Base-by-base conservation (phyloP, 2,113 vertebrate genomes). In the Potamarius usumacintae region DNA sequence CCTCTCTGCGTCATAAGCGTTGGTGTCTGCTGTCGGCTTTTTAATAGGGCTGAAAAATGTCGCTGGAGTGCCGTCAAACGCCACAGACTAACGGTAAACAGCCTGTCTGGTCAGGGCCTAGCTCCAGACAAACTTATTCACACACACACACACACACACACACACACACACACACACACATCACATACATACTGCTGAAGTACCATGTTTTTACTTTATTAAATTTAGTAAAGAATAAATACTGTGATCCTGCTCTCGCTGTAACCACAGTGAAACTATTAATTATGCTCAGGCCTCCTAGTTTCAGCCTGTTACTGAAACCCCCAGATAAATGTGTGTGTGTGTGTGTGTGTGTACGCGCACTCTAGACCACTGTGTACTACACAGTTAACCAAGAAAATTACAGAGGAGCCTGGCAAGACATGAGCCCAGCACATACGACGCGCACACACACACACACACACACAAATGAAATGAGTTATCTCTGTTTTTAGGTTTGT, bases 1-100 rank as follows among this genome's bases (percentile, higher is more conserved):
- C 10, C 86, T 86, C 17, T 25, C 77, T 90, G 87, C 85, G 85
- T 90, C 89, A 90, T 85, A 87, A 85, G 69, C 27, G 71, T 60
- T 82, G 82, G 85, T 85, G 87, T 89, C 85, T 90, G 82, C 87
- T 82, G 85, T 63, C 60, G 85, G 57, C 88, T 90, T 90, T 90
- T 90, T 88, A 90, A 78, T 86, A 86, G 85, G 87, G 57, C 87
- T 89, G 48, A 90, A 89, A 90, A 85, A 90, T 89, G 87, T 82
- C 67, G 62, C 80, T 62, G 79, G 77, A 77, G 57, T 42, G 34
- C 83, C 69, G 57, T 89, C 89, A 80, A 89, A 85, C 78, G 62
- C 85, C 89, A 90, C 89, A 90, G 89, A 90, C 89, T 90, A 88
- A 90, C 87, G 84, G 89, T 90, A 90, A 90, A 90, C 89, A 88